Evolutionary conservation across 2,113 vertebrate genomes (phyloP).

Genomic region (Serinus canaria): DNA sequence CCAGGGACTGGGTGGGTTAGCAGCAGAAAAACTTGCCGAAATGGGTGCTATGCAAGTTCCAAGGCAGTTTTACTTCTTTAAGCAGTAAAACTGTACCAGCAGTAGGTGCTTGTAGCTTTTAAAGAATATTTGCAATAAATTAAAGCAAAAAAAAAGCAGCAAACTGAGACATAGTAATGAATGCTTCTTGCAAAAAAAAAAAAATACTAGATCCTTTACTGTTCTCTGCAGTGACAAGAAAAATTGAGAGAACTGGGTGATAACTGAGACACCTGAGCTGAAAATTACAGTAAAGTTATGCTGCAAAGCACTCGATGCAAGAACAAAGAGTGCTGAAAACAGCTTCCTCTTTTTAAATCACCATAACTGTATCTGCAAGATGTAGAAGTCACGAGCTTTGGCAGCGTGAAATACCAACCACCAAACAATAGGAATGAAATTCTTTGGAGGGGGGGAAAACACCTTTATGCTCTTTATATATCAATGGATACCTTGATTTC

Average conservation of each 20-base stretch:
- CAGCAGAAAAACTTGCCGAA: not conserved
- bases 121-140: not conserved
- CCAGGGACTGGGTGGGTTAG: not conserved
- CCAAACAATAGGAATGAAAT: not conserved
- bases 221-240: not conserved
- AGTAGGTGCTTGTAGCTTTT: not conserved
- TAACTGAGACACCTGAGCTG: not conserved
- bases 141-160: not conserved
- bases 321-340: not conserved
- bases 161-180: not conserved
- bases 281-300: not conserved
- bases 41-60: not conserved
- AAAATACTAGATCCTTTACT: not conserved
- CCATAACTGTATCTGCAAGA: not conserved
- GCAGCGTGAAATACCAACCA: not conserved
- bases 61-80: not conserved
- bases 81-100: not conserved
- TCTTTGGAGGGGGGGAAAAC: not conserved
- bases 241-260: not conserved
- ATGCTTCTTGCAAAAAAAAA: not conserved
- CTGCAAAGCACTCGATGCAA: not conserved
- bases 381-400: not conserved
- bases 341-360: not conserved
- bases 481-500: not conserved
- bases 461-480: not conserved